phyloP scores from a whole-genome alignment of 2,113 vertebrate species.

The Megaceryle maxima region DNA sequence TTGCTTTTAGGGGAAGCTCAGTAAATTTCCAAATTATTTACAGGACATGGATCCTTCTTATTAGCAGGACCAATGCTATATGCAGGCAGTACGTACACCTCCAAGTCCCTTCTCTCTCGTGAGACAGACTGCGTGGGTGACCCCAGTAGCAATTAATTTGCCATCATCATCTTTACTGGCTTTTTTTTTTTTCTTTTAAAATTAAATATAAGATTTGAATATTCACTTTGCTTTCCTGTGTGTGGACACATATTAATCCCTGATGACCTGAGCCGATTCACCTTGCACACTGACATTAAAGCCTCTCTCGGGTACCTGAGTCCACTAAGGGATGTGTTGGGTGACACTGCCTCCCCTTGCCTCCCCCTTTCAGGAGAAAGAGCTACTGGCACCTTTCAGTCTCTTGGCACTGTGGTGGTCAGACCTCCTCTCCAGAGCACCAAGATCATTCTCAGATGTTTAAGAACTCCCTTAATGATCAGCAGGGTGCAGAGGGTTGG shows the following conservation, averaged over 20 bases:
- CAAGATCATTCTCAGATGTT: neutral
- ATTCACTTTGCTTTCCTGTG: neutral
- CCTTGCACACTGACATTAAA: accelerated
- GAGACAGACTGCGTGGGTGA: neutral
- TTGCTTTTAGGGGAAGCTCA: neutral
- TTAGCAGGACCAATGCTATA: neutral
- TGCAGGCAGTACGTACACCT: neutral
- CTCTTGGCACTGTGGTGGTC: neutral
- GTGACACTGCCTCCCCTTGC: neutral
- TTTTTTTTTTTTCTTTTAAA: neutral
- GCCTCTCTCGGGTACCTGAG: neutral
- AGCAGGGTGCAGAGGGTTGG: neutral
- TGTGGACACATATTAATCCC: neutral
- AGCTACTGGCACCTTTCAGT: neutral
- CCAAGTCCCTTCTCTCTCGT: neutral
- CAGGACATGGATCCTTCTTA: neutral
- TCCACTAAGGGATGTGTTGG: neutral
- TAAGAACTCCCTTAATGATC: neutral
- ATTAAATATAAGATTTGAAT: neutral
- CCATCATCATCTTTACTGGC: neutral
- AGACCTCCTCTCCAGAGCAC: neutral
- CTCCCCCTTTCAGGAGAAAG: neutral
- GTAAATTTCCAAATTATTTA: neutral
- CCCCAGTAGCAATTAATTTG: neutral
- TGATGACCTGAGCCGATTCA: neutral